Percentiles rank a stretch among this genome's conserved stretches.
Conservation (phyloP, 2,797 vertebrate genomes). For the Brachyrhaphis roseni region DNA sequence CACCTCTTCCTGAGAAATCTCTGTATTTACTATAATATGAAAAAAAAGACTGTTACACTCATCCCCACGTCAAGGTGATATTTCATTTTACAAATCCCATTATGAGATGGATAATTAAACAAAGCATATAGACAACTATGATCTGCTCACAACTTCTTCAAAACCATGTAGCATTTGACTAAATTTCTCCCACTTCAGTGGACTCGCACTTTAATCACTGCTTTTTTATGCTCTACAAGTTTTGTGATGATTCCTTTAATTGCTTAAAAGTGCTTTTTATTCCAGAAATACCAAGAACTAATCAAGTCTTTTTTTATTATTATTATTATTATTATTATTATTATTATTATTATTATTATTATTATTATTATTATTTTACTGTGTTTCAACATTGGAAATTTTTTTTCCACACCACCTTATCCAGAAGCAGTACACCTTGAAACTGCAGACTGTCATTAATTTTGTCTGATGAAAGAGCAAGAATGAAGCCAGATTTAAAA, state of each 20-base stretch:
- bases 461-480: slow-evolving; percentile 20
- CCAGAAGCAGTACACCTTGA: slow-evolving; percentile 5
- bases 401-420: background rate
- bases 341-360: too few species aligned
- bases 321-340: too few species aligned
- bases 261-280: slow-evolving; percentile 28
- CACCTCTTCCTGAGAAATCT: background rate
- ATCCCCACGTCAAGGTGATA: background rate
- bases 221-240: slow-evolving; percentile 17
- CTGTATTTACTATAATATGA: background rate
- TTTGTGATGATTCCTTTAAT: slow-evolving; percentile 30
- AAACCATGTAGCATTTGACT: background rate
- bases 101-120: background rate
- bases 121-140: background rate
- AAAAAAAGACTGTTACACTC: background rate
- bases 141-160: background rate
- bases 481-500: background rate
- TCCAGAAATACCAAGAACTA: slow-evolving; percentile 31
- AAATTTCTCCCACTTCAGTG: background rate
- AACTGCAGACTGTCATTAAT: slow-evolving; percentile 13
- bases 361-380: background rate
- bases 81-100: background rate
- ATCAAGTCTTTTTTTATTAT: slow-evolving; percentile 34
- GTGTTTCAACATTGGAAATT: slow-evolving; percentile 12
- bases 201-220: slow-evolving; percentile 8